Evolutionary conservation across 53 echinoderm and acorn worm genomes (phyloP).

Genomic region (Echinometra lucunter): DNA sequence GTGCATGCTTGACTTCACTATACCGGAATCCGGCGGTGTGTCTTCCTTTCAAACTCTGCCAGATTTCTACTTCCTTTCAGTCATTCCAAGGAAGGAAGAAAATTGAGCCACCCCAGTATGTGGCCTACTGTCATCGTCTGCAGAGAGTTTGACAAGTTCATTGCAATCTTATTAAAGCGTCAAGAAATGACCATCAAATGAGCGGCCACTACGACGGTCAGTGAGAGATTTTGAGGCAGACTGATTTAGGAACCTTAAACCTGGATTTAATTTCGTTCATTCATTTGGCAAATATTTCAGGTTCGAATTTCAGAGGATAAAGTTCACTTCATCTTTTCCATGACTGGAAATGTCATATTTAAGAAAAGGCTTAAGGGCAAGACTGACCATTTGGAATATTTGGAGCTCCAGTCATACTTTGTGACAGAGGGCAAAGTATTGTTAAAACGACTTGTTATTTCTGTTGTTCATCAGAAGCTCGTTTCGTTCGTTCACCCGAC

Average conservation of each 20-base stretch:
- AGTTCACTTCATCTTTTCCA: neutral
- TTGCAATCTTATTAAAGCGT: neutral
- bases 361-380: neutral
- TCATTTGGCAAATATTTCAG: neutral
- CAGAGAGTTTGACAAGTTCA: constrained; percentile 19
- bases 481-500: constrained; percentile 19
- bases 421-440: neutral
- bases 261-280: neutral
- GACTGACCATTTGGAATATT: neutral
- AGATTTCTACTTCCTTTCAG: constrained; percentile 33
- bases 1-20: constrained; percentile 1
- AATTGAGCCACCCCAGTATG: constrained; percentile 23
- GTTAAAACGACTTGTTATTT: neutral
- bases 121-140: constrained; percentile 50
- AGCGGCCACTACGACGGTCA: neutral
- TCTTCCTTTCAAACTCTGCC: constrained; percentile 28
- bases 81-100: constrained; percentile 22
- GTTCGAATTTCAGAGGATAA: neutral
- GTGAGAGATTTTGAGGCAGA: constrained; percentile 4
- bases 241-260: neutral
- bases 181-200: neutral
- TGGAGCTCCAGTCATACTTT: neutral
- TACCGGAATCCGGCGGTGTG: constrained; percentile 45
- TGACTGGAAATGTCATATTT: neutral
- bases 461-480: neutral